Evolutionary conservation across 2,888 invertebrate genomes (phyloP).

Genomic region (Sipha maydis): DNA sequence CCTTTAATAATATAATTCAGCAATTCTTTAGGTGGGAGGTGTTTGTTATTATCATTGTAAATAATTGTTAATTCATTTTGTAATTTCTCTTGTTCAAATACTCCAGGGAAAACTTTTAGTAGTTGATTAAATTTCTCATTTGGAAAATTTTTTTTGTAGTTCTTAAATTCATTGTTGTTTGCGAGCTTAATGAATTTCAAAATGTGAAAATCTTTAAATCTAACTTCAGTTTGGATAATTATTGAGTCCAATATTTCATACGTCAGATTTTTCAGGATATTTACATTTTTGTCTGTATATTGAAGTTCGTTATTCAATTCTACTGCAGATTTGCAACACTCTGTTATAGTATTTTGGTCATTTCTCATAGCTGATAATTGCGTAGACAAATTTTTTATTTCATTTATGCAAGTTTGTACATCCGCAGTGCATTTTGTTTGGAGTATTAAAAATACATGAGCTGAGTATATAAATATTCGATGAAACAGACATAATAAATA

Average conservation of each 20-base stretch:
- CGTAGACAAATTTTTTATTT: slow-evolving; percentile 23
- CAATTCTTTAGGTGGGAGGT: slow-evolving; percentile 7
- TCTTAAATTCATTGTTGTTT: background rate
- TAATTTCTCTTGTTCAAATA: slow-evolving; percentile 20
- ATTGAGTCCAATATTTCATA: too few species aligned
- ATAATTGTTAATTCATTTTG: slow-evolving; percentile 15
- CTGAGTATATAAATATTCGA: background rate
- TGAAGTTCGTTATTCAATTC: too few species aligned
- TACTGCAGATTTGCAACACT: slow-evolving; percentile 6
- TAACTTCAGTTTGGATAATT: background rate
- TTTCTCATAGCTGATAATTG: slow-evolving; percentile 35
- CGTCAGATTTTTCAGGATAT: too few species aligned
- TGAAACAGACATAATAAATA: slow-evolving; percentile 30
- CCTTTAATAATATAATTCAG: slow-evolving; percentile 18
- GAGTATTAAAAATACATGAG: too few species aligned
- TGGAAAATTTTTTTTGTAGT: slow-evolving; percentile 10
- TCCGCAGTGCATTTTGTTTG: too few species aligned
- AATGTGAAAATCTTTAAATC: slow-evolving; percentile 26
- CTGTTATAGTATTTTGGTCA: background rate
- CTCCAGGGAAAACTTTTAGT: background rate
- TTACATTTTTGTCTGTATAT: too few species aligned
- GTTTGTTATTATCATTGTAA: slow-evolving; percentile 14
- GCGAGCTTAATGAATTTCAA: slow-evolving; percentile 16
- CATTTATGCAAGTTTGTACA: slow-evolving; percentile 7
- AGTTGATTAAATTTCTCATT: background rate